A percentile compares a stretch with the other conserved stretches of the same genome.
Conservation (phyloP, 2,113 vertebrate species). For the Paratilapia polleni region DNA sequence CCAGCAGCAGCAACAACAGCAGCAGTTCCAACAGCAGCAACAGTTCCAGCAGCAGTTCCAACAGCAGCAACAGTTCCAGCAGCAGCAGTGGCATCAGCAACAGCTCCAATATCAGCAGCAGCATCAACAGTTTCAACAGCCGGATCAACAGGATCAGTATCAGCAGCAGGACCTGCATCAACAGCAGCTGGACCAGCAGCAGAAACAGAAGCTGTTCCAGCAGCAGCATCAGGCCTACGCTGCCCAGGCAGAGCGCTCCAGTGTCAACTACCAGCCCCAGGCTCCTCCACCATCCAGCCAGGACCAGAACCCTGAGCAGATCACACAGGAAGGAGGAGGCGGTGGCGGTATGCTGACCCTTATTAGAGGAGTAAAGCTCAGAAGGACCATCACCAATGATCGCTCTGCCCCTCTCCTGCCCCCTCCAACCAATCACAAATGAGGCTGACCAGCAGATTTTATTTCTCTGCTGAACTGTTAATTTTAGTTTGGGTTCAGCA, state of each 20-base stretch:
- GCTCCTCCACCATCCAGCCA: neutral
- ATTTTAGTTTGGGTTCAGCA: neutral
- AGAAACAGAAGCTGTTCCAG: constrained; percentile 29
- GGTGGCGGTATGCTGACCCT: constrained; percentile 72
- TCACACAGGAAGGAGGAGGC: neutral
- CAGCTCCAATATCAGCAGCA: constrained; percentile 11
- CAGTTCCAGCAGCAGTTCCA: constrained; percentile 17
- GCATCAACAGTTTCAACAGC: neutral
- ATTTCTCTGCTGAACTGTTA: neutral
- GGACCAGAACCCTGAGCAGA: constrained; percentile 11
- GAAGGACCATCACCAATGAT: constrained; percentile 80
- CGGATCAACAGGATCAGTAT: neutral
- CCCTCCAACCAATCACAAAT: constrained; percentile 71
- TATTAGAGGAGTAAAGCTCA: constrained; percentile 78
- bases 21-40: constrained; percentile 68
- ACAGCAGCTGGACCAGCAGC: constrained; percentile 33
- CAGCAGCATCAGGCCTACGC: constrained; percentile 81
- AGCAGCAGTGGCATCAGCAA: neutral
- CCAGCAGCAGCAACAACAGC: constrained; percentile 6
- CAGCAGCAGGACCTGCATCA: constrained; percentile 5
- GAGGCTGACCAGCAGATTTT: neutral
- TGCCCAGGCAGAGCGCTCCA: constrained; percentile 26
- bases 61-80: constrained; percentile 15
- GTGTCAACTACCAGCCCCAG: constrained; percentile 43
- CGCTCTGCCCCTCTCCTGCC: constrained; percentile 82